Conservation (phyloP, 2,113 vertebrate species). For the Rhadina sibilatrix region DNA sequence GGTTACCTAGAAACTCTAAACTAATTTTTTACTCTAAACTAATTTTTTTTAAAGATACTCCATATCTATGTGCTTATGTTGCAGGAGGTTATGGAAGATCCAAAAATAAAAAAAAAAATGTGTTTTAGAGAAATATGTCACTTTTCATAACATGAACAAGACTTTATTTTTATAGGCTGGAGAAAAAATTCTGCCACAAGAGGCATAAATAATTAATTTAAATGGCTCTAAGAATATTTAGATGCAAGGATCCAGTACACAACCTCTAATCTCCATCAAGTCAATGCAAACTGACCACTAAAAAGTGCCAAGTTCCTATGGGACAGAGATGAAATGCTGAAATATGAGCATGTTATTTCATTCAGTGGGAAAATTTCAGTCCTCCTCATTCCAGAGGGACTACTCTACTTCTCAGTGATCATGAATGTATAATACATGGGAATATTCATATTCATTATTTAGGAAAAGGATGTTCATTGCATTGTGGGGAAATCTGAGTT, state of each 20-base stretch:
- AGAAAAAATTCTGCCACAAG: not conserved
- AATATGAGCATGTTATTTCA: not conserved
- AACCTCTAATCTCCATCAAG: not conserved
- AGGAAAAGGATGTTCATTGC: not conserved
- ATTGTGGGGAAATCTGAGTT: not conserved
- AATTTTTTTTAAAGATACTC: not conserved
- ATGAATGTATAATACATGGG: conserved; percentile 3
- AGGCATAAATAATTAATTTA: not conserved
- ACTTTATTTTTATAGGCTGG: not conserved
- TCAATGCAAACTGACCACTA: not conserved
- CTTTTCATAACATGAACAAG: not conserved
- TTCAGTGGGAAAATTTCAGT: not conserved
- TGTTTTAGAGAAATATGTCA: not conserved
- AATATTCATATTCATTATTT: conserved; percentile 29
- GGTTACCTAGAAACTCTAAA: not conserved
- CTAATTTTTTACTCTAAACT: not conserved
- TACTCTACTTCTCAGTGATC: not conserved
- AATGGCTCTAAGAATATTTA: not conserved
- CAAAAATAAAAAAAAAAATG: not conserved
- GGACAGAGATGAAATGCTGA: not conserved
- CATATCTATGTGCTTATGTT: not conserved
- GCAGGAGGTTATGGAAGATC: not conserved
- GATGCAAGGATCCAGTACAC: not conserved
- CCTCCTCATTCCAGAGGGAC: not conserved
- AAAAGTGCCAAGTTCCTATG: not conserved